These are phyloP conservation scores for Antechinus stuartii DNA, from an alignment of 2,113 vertebrate genomes.

Conservation along the genomic window DNA sequence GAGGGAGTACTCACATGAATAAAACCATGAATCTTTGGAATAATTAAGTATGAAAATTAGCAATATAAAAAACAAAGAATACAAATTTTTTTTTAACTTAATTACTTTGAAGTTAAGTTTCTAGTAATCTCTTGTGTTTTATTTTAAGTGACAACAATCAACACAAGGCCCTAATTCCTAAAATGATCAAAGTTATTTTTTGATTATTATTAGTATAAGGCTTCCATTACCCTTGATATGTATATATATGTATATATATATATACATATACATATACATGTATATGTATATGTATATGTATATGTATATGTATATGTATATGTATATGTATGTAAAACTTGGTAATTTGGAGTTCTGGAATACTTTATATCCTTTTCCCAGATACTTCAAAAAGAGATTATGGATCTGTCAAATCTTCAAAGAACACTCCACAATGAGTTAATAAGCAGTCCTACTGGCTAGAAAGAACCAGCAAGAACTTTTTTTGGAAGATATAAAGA, in stretches of 20 bases:
- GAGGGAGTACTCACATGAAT: not conserved
- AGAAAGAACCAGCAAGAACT: slow-evolving; percentile 13
- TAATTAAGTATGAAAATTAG: not conserved
- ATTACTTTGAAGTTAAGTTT: not conserved
- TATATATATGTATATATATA: no score
- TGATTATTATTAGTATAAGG: not conserved
- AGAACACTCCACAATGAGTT: not conserved
- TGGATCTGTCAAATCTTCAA: slow-evolving; percentile 11
- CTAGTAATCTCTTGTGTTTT: not conserved
- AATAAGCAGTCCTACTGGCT: not conserved
- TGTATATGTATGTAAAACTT: not conserved
- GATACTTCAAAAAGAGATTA: slow-evolving; percentile 7
- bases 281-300: no score
- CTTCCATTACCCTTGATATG: not conserved
- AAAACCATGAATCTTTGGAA: not conserved
- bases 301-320: no score
- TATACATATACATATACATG: no score
- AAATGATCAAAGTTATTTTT: not conserved
- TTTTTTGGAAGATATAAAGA: not conserved
- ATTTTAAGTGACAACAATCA: not conserved
- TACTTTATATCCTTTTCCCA: slow-evolving; percentile 29
- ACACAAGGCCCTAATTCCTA: not conserved
- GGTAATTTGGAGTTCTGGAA: not conserved
- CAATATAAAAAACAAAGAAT: not conserved
- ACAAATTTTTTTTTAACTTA: not conserved